These are phyloP conservation scores for Microplitis manilae DNA, from an alignment of 2,888 invertebrate species.

Conservation along the genomic window DNA sequence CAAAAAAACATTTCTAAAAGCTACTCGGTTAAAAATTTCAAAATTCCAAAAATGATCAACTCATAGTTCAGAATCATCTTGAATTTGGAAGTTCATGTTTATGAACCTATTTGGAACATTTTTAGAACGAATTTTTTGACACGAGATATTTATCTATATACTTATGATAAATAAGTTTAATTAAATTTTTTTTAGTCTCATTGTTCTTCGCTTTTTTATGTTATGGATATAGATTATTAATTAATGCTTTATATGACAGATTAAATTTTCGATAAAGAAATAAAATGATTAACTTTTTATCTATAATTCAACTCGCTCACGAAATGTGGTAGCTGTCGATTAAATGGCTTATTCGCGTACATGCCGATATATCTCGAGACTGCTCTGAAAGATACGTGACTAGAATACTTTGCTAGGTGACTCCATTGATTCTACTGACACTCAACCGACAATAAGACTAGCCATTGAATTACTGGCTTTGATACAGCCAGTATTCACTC, in stretches of 20 bases:
- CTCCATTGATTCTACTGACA: constrained; percentile 50
- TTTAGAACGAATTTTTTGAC: too few relatives aligned
- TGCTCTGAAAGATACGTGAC: constrained; percentile 51
- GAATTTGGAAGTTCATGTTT: too few relatives aligned
- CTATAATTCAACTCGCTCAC: background rate
- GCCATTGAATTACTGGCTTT: constrained; percentile 29
- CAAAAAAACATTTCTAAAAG: too few relatives aligned
- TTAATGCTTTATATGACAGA: background rate
- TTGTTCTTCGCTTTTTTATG: too few relatives aligned
- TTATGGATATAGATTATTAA: too few relatives aligned
- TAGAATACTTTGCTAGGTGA: constrained; percentile 52
- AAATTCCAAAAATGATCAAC: too few relatives aligned
- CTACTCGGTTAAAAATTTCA: too few relatives aligned
- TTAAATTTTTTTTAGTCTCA: too few relatives aligned
- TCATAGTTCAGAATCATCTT: too few relatives aligned
- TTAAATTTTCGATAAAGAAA: background rate
- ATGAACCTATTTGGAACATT: too few relatives aligned
- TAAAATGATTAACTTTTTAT: background rate
- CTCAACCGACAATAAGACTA: constrained; percentile 28
- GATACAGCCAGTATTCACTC: constrained; percentile 34
- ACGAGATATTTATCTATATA: too few relatives aligned
- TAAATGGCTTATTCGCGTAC: constrained; percentile 26
- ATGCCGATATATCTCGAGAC: background rate
- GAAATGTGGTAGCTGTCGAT: constrained; percentile 27
- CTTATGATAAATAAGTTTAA: too few relatives aligned